Conservation (phyloP, 2,113 vertebrate genomes). For the Hassar affinis region DNA sequence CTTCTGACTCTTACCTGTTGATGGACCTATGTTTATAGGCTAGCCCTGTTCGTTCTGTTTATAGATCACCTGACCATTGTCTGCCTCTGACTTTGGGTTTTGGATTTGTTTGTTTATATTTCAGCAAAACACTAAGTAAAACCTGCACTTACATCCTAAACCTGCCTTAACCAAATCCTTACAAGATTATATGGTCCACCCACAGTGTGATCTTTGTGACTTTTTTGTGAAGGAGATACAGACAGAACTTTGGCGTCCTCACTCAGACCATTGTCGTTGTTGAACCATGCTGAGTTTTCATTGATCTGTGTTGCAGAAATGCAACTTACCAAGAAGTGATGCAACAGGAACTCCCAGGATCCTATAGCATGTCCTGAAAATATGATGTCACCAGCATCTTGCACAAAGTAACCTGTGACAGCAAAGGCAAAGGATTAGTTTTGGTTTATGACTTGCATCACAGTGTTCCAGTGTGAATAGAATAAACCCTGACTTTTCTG, state of each 20-base stretch:
- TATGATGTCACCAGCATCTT: slow-evolving; percentile 54
- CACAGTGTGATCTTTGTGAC: background rate
- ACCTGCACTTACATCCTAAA: too few species aligned
- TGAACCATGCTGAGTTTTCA: slow-evolving; percentile 5
- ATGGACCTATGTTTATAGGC: too few species aligned
- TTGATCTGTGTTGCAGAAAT: background rate
- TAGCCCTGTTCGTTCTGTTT: too few species aligned
- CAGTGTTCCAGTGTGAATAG: background rate
- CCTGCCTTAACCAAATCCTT: too few species aligned
- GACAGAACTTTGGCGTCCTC: background rate
- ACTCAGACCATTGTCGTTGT: background rate
- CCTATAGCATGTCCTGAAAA: slow-evolving; percentile 51
- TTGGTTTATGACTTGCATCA: background rate
- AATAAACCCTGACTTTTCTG: background rate
- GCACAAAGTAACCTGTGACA: slow-evolving; percentile 55
- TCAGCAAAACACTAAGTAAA: too few species aligned
- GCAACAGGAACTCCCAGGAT: slow-evolving; percentile 56
- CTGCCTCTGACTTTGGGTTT: too few species aligned
- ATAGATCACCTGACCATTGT: too few species aligned
- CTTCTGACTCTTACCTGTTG: too few species aligned
- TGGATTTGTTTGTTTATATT: too few species aligned
- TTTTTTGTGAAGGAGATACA: background rate
- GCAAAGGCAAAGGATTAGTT: slow-evolving; percentile 4
- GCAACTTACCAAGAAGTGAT: slow-evolving; percentile 54
- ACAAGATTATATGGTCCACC: background rate